Evolutionary conservation across 2,888 invertebrate genomes (phyloP), one percentile per base, ranked within the genome.

Genomic region (Osmoderma eremita): DNA sequence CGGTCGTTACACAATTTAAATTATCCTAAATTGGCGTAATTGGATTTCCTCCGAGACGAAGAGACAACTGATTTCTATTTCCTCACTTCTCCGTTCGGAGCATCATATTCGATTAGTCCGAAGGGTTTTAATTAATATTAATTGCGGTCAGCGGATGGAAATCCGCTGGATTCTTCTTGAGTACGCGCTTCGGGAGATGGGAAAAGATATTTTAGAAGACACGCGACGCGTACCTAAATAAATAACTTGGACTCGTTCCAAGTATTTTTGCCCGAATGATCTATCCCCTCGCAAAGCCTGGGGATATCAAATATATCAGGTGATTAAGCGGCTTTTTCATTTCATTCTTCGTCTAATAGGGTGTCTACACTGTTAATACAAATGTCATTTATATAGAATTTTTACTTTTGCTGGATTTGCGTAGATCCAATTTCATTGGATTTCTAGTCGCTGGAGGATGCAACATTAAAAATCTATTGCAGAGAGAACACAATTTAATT

Each of bases 11-110:
- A 24, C 45, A 48, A 61, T 62, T 42, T 67, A 63, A 67, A 67
- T 56, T 63, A 30, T 67, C 36, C 49, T 63, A 49, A 67, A 67
- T 56, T 62, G 63, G 63, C 24, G 38, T 67, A 67, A 67, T 67
- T 67, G 51, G 45, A 63, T 67, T 63, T 45, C 56, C 49, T 56
- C 65, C 36, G 30, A 65, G 50, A 48, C 61, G 20, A 22, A 30
- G 48, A 50, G 56, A 30, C 58, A 45, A 67, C 64, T 65, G 65
- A 64, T 65, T 68, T 65, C 51, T 53, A 51, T 51, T 65, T 63
- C 61, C 54, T 65, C 48, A 49, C 54, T 56, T 38, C 12, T 38
- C 41, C 41, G 50, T 53, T 41, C 24, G 17, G 12, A 18, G 20
- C 20, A 13, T 49, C n/a, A 53, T 13, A 24, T 63, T 56, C 63